Evolutionary conservation across 2,888 invertebrate species (phyloP).

Genomic region (Electrophaes corylata): DNA sequence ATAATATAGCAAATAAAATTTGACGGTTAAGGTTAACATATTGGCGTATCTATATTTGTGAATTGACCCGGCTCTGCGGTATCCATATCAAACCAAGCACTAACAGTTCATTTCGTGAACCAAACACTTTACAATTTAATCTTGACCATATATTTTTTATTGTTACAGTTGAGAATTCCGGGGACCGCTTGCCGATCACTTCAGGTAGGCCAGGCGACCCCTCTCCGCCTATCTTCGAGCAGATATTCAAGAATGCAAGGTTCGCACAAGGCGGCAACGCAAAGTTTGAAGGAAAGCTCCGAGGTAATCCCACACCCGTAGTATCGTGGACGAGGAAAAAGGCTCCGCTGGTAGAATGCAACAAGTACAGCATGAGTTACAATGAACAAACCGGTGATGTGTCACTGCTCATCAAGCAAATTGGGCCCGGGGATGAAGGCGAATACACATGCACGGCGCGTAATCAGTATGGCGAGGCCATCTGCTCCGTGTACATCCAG

Average conservation of each 20-base stretch:
- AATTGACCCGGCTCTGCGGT: too few species aligned
- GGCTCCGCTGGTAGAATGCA: constrained; percentile 91
- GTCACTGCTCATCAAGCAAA: constrained; percentile 95
- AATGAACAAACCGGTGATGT: constrained; percentile 96
- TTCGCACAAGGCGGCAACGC: constrained; percentile 98
- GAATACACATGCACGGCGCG: constrained; percentile 98
- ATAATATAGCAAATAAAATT: too few species aligned
- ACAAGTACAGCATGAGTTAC: constrained; percentile 95
- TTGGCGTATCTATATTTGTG: too few species aligned
- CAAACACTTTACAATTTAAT: not conserved
- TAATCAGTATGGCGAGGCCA: constrained; percentile 98
- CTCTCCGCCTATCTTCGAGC: constrained; percentile 97
- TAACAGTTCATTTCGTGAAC: not conserved
- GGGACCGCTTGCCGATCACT: constrained; percentile 70
- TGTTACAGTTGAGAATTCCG: constrained; percentile 87
- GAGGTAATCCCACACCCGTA: constrained; percentile 95
- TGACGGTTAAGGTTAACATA: too few species aligned
- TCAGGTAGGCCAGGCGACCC: constrained; percentile 87
- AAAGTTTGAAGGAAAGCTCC: constrained; percentile 95
- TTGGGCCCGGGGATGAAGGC: constrained; percentile 97
- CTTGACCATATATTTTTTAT: constrained; percentile 43
- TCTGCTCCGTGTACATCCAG: constrained; percentile 97
- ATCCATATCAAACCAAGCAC: not conserved
- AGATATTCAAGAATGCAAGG: constrained; percentile 96
- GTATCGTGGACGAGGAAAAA: constrained; percentile 96